Percentiles rank a stretch among this genome's conserved stretches.
Evolutionary conservation across 2,113 vertebrate genomes (phyloP).

Genomic region (Sminthopsis crassicaudata): DNA sequence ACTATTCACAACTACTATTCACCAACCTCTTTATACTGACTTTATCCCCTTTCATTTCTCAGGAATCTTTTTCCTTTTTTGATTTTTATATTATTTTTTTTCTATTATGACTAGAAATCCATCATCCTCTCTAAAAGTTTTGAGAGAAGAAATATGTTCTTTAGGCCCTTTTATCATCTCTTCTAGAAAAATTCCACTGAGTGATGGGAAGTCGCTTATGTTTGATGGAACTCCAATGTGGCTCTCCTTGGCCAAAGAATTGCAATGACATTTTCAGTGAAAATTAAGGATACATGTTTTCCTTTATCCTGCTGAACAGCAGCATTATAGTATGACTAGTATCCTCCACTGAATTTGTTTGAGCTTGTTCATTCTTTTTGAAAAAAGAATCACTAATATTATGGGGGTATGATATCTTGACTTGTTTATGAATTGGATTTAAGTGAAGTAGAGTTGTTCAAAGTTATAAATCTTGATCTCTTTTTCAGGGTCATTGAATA

Average conservation of each 20-base stretch:
- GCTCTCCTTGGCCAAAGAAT: constrained; percentile 11
- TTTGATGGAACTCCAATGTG: background rate
- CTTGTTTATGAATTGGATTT: no score
- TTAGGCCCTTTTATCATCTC: background rate
- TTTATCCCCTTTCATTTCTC: background rate
- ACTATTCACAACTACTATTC: background rate
- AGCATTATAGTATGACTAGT: background rate
- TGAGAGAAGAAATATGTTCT: constrained; percentile 14
- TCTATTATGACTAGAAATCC: background rate
- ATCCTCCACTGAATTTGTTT: constrained; percentile 22
- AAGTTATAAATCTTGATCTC: no score
- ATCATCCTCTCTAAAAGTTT: background rate
- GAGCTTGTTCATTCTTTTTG: no score
- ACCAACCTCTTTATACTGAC: background rate
- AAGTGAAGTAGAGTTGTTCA: no score
- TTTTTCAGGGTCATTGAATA: no score
- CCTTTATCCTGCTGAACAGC: constrained; percentile 49
- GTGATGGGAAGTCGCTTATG: constrained; percentile 13
- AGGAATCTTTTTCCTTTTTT: background rate
- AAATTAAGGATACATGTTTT: constrained; percentile 34
- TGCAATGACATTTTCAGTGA: background rate
- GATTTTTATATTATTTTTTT: background rate
- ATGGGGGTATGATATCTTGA: no score
- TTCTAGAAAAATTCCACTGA: background rate
- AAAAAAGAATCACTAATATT: no score